Evolutionary conservation across 2,113 vertebrate genomes (phyloP).

Genomic region (Patagioenas fasciata): DNA sequence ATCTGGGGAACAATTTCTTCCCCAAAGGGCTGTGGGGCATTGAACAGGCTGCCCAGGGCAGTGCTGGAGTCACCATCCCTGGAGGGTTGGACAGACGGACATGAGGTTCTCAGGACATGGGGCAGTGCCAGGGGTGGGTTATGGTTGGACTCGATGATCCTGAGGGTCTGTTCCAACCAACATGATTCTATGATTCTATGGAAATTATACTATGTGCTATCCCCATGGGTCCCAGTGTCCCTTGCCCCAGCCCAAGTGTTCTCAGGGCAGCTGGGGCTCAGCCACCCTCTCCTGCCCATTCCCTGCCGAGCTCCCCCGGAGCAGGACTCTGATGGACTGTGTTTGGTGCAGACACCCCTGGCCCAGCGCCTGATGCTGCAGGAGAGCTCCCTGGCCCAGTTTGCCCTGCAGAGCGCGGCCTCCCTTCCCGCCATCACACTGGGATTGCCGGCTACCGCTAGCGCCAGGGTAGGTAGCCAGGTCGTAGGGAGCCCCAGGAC

Average conservation of each 20-base stretch:
- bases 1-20: too few relatives aligned
- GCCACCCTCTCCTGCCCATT: background rate
- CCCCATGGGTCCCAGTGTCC: accelerated
- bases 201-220: background rate
- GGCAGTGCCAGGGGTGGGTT: too few relatives aligned
- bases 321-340: background rate
- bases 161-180: too few relatives aligned
- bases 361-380: conserved; percentile 82
- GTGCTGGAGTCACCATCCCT: too few relatives aligned
- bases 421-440: conserved; percentile 84
- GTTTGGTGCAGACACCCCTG: conserved; percentile 63
- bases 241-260: background rate
- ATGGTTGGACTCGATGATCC: too few relatives aligned
- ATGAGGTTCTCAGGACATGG: too few relatives aligned
- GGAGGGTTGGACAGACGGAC: too few relatives aligned
- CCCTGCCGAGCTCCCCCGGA: background rate
- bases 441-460: conserved; percentile 81
- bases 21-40: too few relatives aligned
- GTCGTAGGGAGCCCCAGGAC: background rate
- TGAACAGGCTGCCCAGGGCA: too few relatives aligned
- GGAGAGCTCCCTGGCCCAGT: conserved; percentile 82
- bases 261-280: background rate
- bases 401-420: conserved; percentile 80
- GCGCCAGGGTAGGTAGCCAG: conserved; percentile 77
- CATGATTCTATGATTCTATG: too few relatives aligned